These are phyloP conservation scores for Channa maculata DNA, from an alignment of 2,113 vertebrate genomes.

Conservation along the genomic window DNA sequence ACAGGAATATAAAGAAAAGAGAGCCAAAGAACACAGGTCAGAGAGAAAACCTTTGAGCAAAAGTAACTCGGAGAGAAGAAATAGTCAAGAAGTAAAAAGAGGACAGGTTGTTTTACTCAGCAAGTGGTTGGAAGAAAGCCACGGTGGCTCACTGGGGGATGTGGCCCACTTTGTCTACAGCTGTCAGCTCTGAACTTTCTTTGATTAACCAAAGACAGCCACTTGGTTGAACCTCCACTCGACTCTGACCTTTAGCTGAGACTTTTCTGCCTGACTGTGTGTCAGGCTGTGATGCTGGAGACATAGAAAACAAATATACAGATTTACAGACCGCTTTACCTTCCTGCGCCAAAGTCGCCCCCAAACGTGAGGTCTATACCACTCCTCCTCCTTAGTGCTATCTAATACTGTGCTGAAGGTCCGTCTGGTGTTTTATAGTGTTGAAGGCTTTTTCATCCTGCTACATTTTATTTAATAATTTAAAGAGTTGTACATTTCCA, in stretches of 20 bases:
- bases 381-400: too few relatives aligned
- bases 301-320: background rate
- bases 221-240: conserved; percentile 38
- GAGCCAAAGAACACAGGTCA: background rate
- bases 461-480: too few relatives aligned
- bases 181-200: conserved; percentile 46
- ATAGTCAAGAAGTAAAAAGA: conserved; percentile 8
- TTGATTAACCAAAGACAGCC: conserved; percentile 32
- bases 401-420: too few relatives aligned
- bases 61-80: conserved; percentile 3
- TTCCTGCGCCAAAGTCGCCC: too few relatives aligned
- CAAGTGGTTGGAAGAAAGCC: conserved; percentile 16
- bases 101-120: conserved; percentile 24
- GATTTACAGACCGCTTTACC: background rate
- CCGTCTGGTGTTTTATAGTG: too few relatives aligned
- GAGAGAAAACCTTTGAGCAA: conserved; percentile 2
- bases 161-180: conserved; percentile 52
- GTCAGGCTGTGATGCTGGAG: conserved; percentile 1
- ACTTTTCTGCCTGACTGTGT: background rate
- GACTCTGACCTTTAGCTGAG: conserved; percentile 48
- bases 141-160: conserved; percentile 7
- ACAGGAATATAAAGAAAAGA: background rate
- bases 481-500: too few relatives aligned
- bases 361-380: too few relatives aligned
- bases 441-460: background rate